Conservation (phyloP, 1,140 invertebrate species). For the Drosophila subpulchrella region DNA sequence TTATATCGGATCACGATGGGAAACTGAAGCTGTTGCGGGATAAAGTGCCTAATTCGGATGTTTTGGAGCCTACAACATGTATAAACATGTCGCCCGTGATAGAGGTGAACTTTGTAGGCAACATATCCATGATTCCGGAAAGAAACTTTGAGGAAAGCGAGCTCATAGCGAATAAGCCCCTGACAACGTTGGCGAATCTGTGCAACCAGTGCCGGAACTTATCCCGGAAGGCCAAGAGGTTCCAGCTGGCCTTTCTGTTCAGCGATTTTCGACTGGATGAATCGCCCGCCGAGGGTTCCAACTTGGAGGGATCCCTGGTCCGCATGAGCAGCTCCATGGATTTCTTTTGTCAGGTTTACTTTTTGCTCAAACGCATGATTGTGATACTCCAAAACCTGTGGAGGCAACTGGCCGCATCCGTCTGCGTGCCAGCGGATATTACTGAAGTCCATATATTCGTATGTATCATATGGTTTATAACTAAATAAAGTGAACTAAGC, state of each 20-base stretch:
- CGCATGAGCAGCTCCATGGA: slow-evolving; percentile 73
- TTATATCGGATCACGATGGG: slow-evolving; percentile 67
- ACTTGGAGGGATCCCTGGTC: slow-evolving; percentile 35
- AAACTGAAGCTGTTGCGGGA: slow-evolving; percentile 49
- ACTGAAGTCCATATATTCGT: slow-evolving; percentile 60
- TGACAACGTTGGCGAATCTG: slow-evolving; percentile 91
- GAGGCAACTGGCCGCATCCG: slow-evolving; percentile 61
- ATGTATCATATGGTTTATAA: slow-evolving; percentile 6
- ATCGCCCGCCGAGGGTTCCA: background rate
- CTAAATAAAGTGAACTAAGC: background rate
- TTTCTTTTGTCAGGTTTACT: slow-evolving; percentile 76
- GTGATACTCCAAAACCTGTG: slow-evolving; percentile 64
- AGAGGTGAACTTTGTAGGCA: slow-evolving; percentile 43
- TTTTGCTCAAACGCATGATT: slow-evolving; percentile 65
- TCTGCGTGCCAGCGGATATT: slow-evolving; percentile 17
- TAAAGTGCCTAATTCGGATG: slow-evolving; percentile 11
- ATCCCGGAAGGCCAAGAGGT: slow-evolving; percentile 88
- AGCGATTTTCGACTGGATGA: slow-evolving; percentile 29
- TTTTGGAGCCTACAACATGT: background rate
- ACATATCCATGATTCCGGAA: background rate
- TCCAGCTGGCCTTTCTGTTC: slow-evolving; percentile 51
- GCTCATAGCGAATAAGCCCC: slow-evolving; percentile 91
- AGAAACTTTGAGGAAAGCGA: slow-evolving; percentile 90
- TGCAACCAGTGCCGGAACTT: slow-evolving; percentile 91
- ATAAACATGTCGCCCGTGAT: slow-evolving; percentile 47